phyloP scores from a whole-genome alignment of 2,797 vertebrate species.

The Antennarius maculatus region DNA sequence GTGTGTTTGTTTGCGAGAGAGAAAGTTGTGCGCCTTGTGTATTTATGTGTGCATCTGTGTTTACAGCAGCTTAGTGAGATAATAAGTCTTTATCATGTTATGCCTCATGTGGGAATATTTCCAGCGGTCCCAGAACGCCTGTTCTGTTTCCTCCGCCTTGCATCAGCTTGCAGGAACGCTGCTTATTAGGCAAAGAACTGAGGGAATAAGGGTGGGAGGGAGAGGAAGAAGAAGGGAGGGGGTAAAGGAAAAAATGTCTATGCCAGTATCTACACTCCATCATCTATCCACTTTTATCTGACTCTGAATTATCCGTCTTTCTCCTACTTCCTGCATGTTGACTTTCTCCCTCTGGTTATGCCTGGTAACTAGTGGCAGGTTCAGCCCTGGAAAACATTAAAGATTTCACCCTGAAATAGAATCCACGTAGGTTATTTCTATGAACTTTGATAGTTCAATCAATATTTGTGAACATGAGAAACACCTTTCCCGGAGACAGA shows the following conservation, averaged over 20 bases:
- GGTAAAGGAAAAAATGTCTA: conserved; percentile 55
- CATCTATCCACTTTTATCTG: conserved; percentile 77
- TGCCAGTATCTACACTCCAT: conserved; percentile 76
- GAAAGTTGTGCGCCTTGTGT: conserved; percentile 62
- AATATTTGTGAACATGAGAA: conserved; percentile 61
- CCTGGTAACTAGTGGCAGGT: conserved; percentile 68
- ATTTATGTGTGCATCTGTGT: conserved; percentile 77
- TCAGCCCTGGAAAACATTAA: conserved; percentile 75
- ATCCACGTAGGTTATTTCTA: conserved; percentile 63
- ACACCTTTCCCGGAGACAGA: conserved; percentile 41
- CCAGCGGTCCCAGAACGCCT: conserved; percentile 80
- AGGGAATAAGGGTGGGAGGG: conserved; percentile 76
- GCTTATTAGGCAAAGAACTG: conserved; percentile 86
- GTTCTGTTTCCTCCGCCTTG: conserved; percentile 84
- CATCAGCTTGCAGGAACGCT: conserved; percentile 84
- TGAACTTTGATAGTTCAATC: conserved; percentile 72
- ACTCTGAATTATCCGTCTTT: conserved; percentile 73
- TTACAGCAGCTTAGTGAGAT: conserved; percentile 83
- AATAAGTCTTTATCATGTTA: conserved; percentile 84
- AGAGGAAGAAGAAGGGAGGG: conserved; percentile 34
- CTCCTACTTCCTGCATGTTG: conserved; percentile 51
- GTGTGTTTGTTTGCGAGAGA: conserved; percentile 22
- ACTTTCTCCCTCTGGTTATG: conserved; percentile 68
- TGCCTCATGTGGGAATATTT: conserved; percentile 85
- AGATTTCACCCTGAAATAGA: conserved; percentile 75